Conservation (phyloP, 1,140 invertebrate genomes). For the Panagrolaimus sp. region DNA sequence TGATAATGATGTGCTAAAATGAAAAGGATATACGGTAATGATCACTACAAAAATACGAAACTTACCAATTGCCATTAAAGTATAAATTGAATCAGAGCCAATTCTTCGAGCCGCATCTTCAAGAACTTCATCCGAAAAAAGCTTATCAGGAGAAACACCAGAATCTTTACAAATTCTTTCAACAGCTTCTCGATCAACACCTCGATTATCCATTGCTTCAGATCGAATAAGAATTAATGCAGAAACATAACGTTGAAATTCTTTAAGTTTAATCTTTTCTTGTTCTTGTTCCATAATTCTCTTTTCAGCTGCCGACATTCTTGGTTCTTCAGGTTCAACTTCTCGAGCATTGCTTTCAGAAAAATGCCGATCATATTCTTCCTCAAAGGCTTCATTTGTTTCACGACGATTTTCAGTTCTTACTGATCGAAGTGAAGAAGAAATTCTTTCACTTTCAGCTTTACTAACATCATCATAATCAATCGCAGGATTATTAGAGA, state of each 20-base stretch:
- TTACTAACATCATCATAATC: not conserved
- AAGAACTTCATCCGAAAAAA: constrained; percentile 5
- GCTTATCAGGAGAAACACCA: not conserved
- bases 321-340: not conserved
- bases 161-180: constrained; percentile 1
- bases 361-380: too few relatives aligned
- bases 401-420: not conserved
- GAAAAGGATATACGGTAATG: too few relatives aligned
- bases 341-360: too few relatives aligned
- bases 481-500: too few relatives aligned
- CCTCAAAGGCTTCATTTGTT: not conserved
- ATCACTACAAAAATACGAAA: too few relatives aligned
- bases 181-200: not conserved
- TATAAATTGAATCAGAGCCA: not conserved
- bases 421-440: not conserved
- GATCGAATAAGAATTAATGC: not conserved
- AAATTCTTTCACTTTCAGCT: not conserved
- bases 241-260: not conserved
- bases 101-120: not conserved
- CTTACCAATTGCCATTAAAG: not conserved
- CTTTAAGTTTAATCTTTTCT: constrained; percentile 5
- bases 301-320: not conserved
- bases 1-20: constrained; percentile 12
- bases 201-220: not conserved
- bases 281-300: not conserved